Conservation (phyloP, 2,888 invertebrate genomes). For the Apoderus coryli region DNA sequence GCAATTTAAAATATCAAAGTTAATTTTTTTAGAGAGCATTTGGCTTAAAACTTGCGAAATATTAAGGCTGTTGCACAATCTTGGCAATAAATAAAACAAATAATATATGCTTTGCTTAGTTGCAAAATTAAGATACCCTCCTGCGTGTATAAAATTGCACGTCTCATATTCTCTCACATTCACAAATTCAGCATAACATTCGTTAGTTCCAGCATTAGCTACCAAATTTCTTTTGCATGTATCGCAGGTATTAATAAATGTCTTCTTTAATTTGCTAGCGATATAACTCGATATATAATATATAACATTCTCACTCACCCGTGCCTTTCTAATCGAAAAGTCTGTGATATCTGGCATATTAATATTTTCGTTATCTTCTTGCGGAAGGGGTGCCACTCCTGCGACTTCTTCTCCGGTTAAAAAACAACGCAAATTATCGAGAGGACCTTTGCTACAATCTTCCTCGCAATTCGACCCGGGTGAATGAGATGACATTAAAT, state of each 20-base stretch:
- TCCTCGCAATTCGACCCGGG: slow-evolving; percentile 12
- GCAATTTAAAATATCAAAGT: slow-evolving; percentile 7
- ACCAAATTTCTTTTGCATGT: slow-evolving; percentile 2
- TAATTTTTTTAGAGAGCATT: slow-evolving; percentile 2
- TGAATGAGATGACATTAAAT: slow-evolving; percentile 12
- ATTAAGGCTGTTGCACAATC: slow-evolving; percentile 1
- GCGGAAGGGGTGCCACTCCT: not conserved
- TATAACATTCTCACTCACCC: slow-evolving; percentile 2
- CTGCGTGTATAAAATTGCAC: slow-evolving; percentile 4
- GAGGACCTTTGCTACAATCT: slow-evolving; percentile 6
- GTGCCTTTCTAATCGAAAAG: not conserved
- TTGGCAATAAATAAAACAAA: slow-evolving; percentile 6
- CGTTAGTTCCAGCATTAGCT: not conserved
- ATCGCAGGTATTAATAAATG: slow-evolving; percentile 1
- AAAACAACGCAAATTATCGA: slow-evolving; percentile 13
- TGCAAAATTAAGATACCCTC: slow-evolving; percentile 5
- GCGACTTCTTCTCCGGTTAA: slow-evolving; percentile 8
- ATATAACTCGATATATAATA: slow-evolving; percentile 3
- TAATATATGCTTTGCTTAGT: not conserved
- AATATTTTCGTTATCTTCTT: not conserved
- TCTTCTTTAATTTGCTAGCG: slow-evolving; percentile 1
- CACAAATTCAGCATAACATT: not conserved
- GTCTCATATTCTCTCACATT: slow-evolving; percentile 1
- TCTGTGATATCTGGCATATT: not conserved
- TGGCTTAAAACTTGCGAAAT: slow-evolving; percentile 4